Conservation (phyloP, 2,113 vertebrate species). For the Oceanodroma tethys region DNA sequence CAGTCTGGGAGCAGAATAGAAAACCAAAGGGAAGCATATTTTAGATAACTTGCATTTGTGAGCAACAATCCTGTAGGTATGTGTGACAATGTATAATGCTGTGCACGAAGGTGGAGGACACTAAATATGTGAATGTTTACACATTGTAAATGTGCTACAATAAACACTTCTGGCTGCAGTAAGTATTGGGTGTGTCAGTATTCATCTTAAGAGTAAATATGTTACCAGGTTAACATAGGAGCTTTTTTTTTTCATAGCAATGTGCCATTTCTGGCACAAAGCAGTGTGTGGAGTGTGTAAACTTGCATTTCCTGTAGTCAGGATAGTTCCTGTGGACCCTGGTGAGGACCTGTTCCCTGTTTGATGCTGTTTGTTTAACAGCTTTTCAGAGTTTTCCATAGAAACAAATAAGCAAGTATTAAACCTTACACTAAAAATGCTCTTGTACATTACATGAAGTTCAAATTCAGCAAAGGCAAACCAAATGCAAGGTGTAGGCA, state of each 20-base stretch:
- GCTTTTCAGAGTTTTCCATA: background rate
- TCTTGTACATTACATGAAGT: background rate
- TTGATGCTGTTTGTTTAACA: background rate
- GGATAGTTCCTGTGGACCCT: background rate
- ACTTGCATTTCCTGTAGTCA: background rate
- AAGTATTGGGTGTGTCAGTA: background rate
- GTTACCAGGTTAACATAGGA: background rate
- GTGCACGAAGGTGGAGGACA: background rate
- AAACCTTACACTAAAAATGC: background rate
- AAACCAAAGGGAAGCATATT: background rate
- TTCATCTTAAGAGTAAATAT: background rate
- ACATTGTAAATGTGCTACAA: slow-evolving; percentile 31
- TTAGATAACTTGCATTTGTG: slow-evolving; percentile 1
- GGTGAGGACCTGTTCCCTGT: background rate
- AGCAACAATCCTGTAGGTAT: background rate
- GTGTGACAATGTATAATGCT: background rate
- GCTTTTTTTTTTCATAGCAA: background rate
- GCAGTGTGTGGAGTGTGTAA: background rate
- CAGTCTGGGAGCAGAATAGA: slow-evolving; percentile 2
- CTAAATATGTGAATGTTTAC: background rate
- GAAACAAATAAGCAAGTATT: background rate
- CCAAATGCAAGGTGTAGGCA: background rate
- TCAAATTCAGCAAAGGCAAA: background rate
- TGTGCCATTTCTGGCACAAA: background rate
- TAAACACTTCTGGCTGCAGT: slow-evolving; percentile 42